These are phyloP conservation scores for Campoplex nolae DNA, from an alignment of 2,888 invertebrate species.

Conservation along the genomic window DNA sequence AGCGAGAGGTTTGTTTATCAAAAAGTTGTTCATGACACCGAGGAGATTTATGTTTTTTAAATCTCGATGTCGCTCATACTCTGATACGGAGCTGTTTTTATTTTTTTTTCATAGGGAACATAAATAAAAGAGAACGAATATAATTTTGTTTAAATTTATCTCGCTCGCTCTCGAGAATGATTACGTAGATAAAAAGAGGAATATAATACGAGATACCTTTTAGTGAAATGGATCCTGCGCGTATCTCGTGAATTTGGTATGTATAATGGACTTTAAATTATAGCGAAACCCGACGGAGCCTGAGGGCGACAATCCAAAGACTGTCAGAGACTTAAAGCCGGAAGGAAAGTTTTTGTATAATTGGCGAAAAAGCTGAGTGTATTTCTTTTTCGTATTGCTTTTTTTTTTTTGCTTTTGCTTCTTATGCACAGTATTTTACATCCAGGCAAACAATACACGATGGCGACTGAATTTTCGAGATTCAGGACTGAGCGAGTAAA, in stretches of 20 bases:
- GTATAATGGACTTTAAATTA: slow-evolving; percentile 60
- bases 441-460: background rate
- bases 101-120: background rate
- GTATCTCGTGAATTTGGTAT: slow-evolving; percentile 8
- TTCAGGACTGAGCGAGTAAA: slow-evolving; percentile 39
- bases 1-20: background rate
- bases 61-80: background rate
- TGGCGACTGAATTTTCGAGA: background rate
- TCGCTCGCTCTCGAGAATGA: background rate
- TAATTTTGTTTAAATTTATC: background rate
- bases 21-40: background rate
- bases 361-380: slow-evolving; percentile 29
- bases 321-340: slow-evolving; percentile 9
- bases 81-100: background rate
- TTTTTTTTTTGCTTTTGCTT: background rate
- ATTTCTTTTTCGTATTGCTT: slow-evolving; percentile 1
- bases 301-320: slow-evolving; percentile 21
- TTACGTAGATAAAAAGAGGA: slow-evolving; percentile 3
- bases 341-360: slow-evolving; percentile 47
- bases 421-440: slow-evolving; percentile 18
- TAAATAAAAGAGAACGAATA: background rate
- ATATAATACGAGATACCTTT: slow-evolving; percentile 58
- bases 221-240: slow-evolving; percentile 51
- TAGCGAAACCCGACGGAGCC: slow-evolving; percentile 19
- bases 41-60: background rate